Percentiles rank a stretch among this genome's conserved stretches.
Conservation (phyloP, 2,888 invertebrate genomes). For the Pedicia rivosa region DNA sequence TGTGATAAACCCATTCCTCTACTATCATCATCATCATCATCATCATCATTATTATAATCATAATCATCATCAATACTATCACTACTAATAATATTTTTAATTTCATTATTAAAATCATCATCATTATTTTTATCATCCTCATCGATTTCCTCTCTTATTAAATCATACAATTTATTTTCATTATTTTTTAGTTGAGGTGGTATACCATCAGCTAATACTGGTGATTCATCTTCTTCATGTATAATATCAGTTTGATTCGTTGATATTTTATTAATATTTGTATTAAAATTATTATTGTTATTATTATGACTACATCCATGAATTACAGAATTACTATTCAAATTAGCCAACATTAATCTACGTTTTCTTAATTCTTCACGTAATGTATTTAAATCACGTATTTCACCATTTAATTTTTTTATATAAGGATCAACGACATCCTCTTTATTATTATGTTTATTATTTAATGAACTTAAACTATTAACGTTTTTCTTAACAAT, state of each 20-base stretch:
- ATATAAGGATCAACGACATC: conserved; percentile 11
- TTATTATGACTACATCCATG: not conserved
- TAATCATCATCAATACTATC: too few species aligned
- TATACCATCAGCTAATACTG: too few species aligned
- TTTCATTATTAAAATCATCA: too few species aligned
- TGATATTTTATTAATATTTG: conserved; percentile 12
- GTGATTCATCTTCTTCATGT: conserved; percentile 24
- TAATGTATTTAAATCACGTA: conserved; percentile 21
- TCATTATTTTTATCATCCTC: conserved; percentile 34
- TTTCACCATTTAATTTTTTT: conserved; percentile 17
- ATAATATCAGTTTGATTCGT: conserved; percentile 7
- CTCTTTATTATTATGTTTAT: not conserved
- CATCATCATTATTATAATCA: not conserved
- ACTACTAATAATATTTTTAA: too few species aligned
- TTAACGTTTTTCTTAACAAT: conserved; percentile 26
- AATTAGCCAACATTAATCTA: conserved; percentile 28
- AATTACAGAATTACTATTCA: conserved; percentile 13
- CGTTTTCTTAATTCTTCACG: conserved; percentile 29
- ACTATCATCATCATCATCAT: not conserved
- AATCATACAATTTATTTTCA: too few species aligned
- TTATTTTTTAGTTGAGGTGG: too few species aligned
- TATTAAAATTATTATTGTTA: conserved; percentile 2
- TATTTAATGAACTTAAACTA: not conserved
- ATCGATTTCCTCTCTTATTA: conserved; percentile 33
- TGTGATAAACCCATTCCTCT: not conserved